A percentile compares a stretch with the other conserved stretches of the same genome.
These are phyloP conservation scores for Cheilosia vulpina DNA, from an alignment of 2,888 invertebrate species.

Conservation along the genomic window DNA sequence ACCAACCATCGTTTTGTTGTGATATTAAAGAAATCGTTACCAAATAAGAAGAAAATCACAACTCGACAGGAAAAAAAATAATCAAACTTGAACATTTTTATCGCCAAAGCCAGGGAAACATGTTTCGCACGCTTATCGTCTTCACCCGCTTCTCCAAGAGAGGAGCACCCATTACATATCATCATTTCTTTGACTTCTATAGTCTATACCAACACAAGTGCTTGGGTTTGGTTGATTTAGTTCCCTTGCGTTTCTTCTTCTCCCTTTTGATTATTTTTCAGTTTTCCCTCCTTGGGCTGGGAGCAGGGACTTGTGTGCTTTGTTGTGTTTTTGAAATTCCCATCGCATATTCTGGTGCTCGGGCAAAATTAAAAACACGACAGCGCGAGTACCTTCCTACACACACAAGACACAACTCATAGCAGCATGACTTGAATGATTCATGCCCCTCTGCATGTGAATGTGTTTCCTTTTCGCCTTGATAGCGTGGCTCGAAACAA, in stretches of 20 bases:
- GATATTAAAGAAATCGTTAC: conserved; percentile 32
- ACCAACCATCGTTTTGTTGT: not conserved
- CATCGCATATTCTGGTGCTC: conserved; percentile 62
- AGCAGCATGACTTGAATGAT: conserved; percentile 70
- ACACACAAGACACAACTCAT: not conserved
- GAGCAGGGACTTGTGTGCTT: conserved; percentile 3
- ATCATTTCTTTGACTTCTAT: conserved; percentile 57
- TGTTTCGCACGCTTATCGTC: conserved; percentile 55
- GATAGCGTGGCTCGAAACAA: conserved; percentile 38
- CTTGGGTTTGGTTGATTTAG: conserved; percentile 15
- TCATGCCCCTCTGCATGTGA: conserved; percentile 57
- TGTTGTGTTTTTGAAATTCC: conserved; percentile 61
- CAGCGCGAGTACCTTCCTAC: conserved; percentile 1
- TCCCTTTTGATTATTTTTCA: conserved; percentile 41
- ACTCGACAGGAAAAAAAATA: no score
- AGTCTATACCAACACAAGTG: conserved; percentile 46
- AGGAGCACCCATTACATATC: conserved; percentile 60
- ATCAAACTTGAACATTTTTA: conserved; percentile 61
- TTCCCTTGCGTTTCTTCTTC: conserved; percentile 28
- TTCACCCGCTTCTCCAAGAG: conserved; percentile 35
- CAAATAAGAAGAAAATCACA: conserved; percentile 39
- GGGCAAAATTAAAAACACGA: conserved; percentile 24
- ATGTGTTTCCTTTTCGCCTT: conserved; percentile 37
- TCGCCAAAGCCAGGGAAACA: conserved; percentile 58
- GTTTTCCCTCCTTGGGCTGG: not conserved